Base-by-base conservation (phyloP, 1,140 invertebrate genomes). In the Brachionus sp. region DNA sequence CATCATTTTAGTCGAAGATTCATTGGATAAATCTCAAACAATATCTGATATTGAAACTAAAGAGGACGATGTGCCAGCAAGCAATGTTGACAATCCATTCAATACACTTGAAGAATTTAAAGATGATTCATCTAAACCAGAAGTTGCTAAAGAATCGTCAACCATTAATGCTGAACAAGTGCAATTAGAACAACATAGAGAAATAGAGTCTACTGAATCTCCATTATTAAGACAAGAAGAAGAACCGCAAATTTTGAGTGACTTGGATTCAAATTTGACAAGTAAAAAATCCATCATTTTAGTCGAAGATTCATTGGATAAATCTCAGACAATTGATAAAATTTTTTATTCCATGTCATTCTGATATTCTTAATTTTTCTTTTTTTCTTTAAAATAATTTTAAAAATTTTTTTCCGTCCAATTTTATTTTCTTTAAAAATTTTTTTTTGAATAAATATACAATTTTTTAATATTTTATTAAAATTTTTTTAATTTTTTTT, bases 271-370 rank as follows among this genome's bases (percentile, higher is more conserved):
- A 12, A 68, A 29, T 68, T 6, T 13, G 5, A 35, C 23, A 25
- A 68, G 23, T 35, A 35, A 68, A 68, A 68, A 68, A 35, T 68
- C 64, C 5, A 13, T 68, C 13, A 68, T 68, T 35, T 33, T 68
- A 33, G 23, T 68, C 33, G 64, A 68, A 68, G 64, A 68, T 68
- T 68, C 64, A 35, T 68, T 68, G 33, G 64, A 68, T 68, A 68
- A 68, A 35, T 68, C 64, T 68, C 64, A 68, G 35, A 35, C n/a
- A 12, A 33, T 68, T 35, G 64, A 68, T n/a, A 23, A 9, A 12
- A n/a, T 10, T 10, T 10, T 29, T 29, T 29, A 29, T 29, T n/a
- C n/a, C 29, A 3, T 29, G 1, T 2, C 29, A 29, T 29, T 29
- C 29, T 29, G 29, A 29, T 29, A 29, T 29, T 29, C 3, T 29